Percentiles rank a stretch among this genome's conserved stretches.
Conservation (phyloP, 1,140 invertebrate genomes). For the Pseudomyrmex pallidus region DNA sequence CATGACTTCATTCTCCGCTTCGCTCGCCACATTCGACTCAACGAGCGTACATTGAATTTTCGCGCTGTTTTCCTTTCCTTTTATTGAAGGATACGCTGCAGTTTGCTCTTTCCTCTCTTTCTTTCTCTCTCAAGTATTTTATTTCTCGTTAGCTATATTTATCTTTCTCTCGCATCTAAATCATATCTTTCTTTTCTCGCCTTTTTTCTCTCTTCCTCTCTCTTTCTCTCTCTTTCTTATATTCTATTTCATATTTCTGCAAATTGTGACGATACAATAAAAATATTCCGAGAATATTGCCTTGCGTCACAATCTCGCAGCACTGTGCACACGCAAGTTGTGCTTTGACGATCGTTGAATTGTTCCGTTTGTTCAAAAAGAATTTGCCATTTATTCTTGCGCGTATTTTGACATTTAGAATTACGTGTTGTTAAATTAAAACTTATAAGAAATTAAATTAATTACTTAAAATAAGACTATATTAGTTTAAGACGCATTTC, state of each 20-base stretch:
- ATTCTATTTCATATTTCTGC: conserved; percentile 18
- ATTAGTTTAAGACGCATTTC: too few relatives aligned
- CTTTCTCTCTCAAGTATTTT: too few relatives aligned
- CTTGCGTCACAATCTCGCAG: background rate
- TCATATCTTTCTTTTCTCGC: background rate
- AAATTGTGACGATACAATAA: conserved; percentile 9
- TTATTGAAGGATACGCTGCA: conserved; percentile 43
- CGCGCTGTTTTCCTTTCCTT: conserved; percentile 48
- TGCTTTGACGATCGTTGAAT: background rate
- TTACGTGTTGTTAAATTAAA: too few relatives aligned
- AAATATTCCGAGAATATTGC: background rate
- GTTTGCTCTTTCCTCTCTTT: conserved; percentile 12
- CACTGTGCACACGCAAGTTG: background rate
- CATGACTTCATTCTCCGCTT: conserved; percentile 15
- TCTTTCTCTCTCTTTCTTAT: background rate
- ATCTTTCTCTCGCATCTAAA: conserved; percentile 43
- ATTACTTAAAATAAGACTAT: too few relatives aligned
- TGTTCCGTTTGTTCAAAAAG: background rate
- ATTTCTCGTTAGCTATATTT: conserved; percentile 37
- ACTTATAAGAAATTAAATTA: too few relatives aligned
- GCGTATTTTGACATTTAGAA: background rate
- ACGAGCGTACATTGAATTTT: conserved; percentile 34
- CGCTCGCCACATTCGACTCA: conserved; percentile 48
- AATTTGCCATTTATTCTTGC: background rate
- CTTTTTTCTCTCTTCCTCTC: conserved; percentile 14